These are phyloP conservation scores for Cassiopea andromeda DNA, from an alignment of 30 jellyfish, hydroid and myxozoan genomes.

Conservation along the genomic window DNA sequence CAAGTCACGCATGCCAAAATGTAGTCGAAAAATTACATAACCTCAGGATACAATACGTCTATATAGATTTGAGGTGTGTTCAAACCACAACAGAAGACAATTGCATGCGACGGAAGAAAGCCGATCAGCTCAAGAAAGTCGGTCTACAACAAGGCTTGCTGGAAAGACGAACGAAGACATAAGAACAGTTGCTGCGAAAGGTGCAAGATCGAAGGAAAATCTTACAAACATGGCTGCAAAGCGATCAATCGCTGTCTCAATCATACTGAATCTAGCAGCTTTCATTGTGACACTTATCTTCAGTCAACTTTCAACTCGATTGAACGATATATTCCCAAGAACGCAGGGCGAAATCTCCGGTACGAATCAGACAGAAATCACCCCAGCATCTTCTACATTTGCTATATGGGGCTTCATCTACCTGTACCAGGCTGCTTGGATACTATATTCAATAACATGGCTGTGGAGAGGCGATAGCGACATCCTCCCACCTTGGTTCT, in stretches of 20 bases:
- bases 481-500: conserved; percentile 78
- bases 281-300: conserved; percentile 16
- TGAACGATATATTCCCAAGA: conserved; percentile 63
- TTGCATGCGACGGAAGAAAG: too few relatives aligned
- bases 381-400: conserved; percentile 84
- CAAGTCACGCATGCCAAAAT: too few relatives aligned
- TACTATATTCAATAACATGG: conserved; percentile 58
- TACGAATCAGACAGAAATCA: conserved; percentile 47
- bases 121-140: too few relatives aligned
- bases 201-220: neutral
- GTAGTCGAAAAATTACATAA: too few relatives aligned
- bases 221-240: neutral
- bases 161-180: too few relatives aligned
- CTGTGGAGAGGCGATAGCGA: conserved; percentile 59
- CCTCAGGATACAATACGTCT: too few relatives aligned
- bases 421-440: conserved; percentile 80
- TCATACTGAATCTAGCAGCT: conserved; percentile 24
- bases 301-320: conserved; percentile 55
- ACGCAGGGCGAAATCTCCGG: conserved; percentile 53
- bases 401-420: conserved; percentile 85
- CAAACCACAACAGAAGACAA: too few relatives aligned
- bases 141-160: too few relatives aligned
- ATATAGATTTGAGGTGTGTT: too few relatives aligned
- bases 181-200: neutral
- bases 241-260: conserved; percentile 26